phyloP scores from a whole-genome alignment of 2,797 vertebrate genomes.

The Enteromius mattozi region DNA sequence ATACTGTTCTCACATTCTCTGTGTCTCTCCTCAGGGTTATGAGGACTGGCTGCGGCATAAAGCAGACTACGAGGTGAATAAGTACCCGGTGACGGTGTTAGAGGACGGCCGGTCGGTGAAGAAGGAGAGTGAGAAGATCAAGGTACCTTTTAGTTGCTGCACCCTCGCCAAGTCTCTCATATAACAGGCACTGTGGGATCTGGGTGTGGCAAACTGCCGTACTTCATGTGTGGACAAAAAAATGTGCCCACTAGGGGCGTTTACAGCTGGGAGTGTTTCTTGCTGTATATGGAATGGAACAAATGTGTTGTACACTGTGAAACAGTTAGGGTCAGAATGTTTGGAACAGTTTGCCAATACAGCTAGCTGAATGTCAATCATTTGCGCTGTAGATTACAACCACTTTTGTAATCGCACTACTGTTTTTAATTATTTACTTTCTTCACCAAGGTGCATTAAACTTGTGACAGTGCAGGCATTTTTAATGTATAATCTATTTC shows the following conservation, averaged over 20 bases:
- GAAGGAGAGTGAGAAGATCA: conserved; percentile 94
- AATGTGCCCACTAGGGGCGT: conserved; percentile 7
- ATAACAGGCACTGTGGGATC: conserved; percentile 43
- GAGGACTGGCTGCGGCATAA: conserved; percentile 98
- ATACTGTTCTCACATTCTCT: conserved; percentile 42
- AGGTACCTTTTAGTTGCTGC: conserved; percentile 78
- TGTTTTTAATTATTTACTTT: background rate
- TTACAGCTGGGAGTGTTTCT: background rate
- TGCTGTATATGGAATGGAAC: conserved; percentile 30
- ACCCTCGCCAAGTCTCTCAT: conserved; percentile 26
- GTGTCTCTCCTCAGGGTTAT: conserved; percentile 82
- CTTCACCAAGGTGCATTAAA: background rate
- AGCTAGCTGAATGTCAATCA: background rate
- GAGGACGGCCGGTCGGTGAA: conserved; percentile 83
- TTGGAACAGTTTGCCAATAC: background rate
- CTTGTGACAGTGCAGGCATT: background rate
- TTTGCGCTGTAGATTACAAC: background rate
- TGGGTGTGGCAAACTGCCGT: conserved; percentile 18
- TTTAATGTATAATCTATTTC: background rate
- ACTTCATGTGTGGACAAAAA: background rate
- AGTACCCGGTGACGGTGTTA: conserved; percentile 88
- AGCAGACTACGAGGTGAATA: conserved; percentile 97
- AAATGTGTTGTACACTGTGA: background rate
- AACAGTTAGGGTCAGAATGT: background rate
- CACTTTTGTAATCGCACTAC: background rate